Base-by-base conservation (phyloP, 2,113 vertebrate species). In the Mesoclemmys tuberculata region DNA sequence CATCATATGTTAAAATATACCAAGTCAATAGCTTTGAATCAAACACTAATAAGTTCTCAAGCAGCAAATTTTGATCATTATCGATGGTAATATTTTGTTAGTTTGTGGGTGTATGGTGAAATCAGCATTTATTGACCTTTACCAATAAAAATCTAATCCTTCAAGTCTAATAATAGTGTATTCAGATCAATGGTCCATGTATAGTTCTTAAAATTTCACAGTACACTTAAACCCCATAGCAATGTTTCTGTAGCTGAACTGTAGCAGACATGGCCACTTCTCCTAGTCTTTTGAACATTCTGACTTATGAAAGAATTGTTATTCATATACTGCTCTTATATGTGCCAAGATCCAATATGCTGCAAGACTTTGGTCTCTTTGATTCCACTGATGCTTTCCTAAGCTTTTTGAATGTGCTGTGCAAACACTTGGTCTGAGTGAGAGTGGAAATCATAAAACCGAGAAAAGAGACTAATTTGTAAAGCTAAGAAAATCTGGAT, bases 291-390 rank as follows among this genome's bases (percentile, higher is more conserved):
- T 90, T 13, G 35, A 93, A 56, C 19, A 18, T 4, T 29, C 26
- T 35, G 52, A 90, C 54, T 71, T 79, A 22, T 55, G 21, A 78
- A 80, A 31, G 31, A 91, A 2, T 52, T n/a, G 21, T 56, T 31
- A 29, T 4, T 80, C 41, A 48, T 35, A 6, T 51, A 31, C 26
- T 41, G 3, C 1, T 4, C 29, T 71, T 12, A 4, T 7, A 1
- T 5, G 24, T 1, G 0, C 56, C 58, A 3, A 10, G 41, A 35
- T 19, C 38, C 2, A 0, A 18, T 9, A 2, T 46, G 8, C 10
- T 52, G 49, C 8, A 10, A 11, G 68, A 13, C 6, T 19, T 26
- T 29, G 31, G 2, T 8, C 5, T 48, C 35, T 81, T 93, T 61
- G 75, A 71, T 80, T 41, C 13, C 35, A 5, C 0, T 1, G 80